Evolutionary conservation across 2,888 invertebrate genomes (phyloP), one percentile per base, ranked within the genome.

Genomic region (Ectemnius continuus): DNA sequence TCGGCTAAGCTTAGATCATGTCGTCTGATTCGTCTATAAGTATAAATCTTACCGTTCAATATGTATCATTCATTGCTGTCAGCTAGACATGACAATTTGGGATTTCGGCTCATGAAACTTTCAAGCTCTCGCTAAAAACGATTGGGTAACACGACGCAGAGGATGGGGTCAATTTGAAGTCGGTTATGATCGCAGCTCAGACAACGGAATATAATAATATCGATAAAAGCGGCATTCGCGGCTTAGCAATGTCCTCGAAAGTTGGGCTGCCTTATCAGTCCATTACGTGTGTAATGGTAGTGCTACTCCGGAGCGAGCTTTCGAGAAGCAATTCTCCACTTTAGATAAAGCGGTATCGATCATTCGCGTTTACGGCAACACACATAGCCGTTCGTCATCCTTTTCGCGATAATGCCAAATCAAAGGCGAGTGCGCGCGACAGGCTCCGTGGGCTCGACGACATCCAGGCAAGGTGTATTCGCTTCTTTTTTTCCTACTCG

Each of bases 401-500:
- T 16, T 52, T 52, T 52, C 52, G n/a, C 5, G 52, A 52, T 52
- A 14, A 16, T 52, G n/a, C 13, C 65, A 62, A 63, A 66, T 62
- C 56, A 66, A 75, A 69, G 73, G 4, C 46, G 48, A 45, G 60
- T 8, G 36, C 36, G 4, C 8, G 36, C 36, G 36, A 36, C 36
- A 11, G 4, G 52, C 14, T 1, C 5, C n/a, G n/a, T 13, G 52
- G n/a, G 58, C 63, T 48, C 48, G 36, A 8, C 59, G 62, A 65
- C 67, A 46, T 52, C 60, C 59, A 77, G 59, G 48, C 57, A 57
- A 73, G 72, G 36, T 23, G 36, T 11, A 11, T 1, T 6, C 36
- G 5, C 36, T 70, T 73, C 79, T 77, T 77, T 77, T 59, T 71
- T 72, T 46, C 48, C 23, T 23, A 23, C 23, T 23, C 23, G 23